phyloP scores from a whole-genome alignment of 92 coral and sea anemone genomes.

The Parazoanthus darwini region DNA sequence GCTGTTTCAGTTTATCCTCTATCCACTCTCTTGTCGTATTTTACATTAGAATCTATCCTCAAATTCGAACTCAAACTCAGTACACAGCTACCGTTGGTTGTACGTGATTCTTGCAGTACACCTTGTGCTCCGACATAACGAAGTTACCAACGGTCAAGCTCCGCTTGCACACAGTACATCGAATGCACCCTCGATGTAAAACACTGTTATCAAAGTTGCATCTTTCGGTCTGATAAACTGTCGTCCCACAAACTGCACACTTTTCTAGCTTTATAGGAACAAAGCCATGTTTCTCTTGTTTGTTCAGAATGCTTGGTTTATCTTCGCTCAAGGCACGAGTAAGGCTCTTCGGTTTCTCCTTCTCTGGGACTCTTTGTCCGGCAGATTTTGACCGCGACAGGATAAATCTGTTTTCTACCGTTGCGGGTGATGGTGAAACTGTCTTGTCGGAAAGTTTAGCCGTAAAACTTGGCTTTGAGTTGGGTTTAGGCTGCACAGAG shows the following conservation, averaged over 20 bases:
- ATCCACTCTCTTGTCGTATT: not conserved
- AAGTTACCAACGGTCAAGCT: conserved; percentile 94
- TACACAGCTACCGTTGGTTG: conserved; percentile 44
- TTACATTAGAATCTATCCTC: not conserved
- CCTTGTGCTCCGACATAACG: conserved; percentile 91
- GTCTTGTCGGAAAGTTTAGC: conserved; percentile 7
- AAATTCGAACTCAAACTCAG: conserved; percentile 8
- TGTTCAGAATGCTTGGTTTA: conserved; percentile 15
- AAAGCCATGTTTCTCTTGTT: conserved; percentile 40
- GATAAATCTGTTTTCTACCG: not conserved
- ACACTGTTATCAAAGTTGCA: conserved; percentile 89
- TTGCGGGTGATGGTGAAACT: not conserved
- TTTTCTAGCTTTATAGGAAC: conserved; percentile 66
- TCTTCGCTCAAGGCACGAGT: conserved; percentile 35
- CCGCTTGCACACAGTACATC: conserved; percentile 91
- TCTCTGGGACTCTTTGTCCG: conserved; percentile 8
- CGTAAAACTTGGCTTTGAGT: conserved; percentile 4
- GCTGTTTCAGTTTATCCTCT: not conserved
- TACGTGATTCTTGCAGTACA: conserved; percentile 93
- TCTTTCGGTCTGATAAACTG: conserved; percentile 95
- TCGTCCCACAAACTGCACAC: conserved; percentile 89
- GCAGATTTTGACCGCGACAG: conserved; percentile 31
- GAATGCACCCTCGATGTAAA: conserved; percentile 87
- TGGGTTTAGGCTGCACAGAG: conserved; percentile 1
- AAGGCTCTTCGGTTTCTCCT: conserved; percentile 22